Evolutionary conservation across 2,797 vertebrate genomes (phyloP).

Genomic region (Psittacula echo): DNA sequence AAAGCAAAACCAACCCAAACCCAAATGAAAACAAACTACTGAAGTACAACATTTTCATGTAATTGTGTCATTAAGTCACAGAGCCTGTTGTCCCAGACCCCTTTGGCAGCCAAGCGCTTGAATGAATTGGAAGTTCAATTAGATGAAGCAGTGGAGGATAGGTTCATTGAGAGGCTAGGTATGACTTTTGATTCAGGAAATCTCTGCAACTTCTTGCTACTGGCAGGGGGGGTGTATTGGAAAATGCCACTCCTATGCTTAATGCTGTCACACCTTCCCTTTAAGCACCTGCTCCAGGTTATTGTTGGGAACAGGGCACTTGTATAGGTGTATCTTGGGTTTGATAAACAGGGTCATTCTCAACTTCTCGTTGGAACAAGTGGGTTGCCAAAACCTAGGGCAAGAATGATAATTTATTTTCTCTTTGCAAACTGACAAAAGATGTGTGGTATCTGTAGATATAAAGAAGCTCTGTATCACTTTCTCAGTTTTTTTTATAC

Average conservation of each 20-base stretch:
- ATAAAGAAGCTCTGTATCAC: neutral
- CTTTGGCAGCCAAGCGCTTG: rapidly evolving
- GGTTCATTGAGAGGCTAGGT: neutral
- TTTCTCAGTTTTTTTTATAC: neutral
- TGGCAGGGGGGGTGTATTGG: neutral
- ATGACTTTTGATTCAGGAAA: neutral
- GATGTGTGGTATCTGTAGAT: rapidly evolving
- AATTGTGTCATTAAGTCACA: neutral
- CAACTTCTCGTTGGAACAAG: neutral
- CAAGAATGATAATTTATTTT: neutral
- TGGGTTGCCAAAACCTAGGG: neutral
- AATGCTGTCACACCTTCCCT: neutral
- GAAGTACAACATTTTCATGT: neutral
- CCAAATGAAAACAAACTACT: neutral
- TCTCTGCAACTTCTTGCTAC: neutral
- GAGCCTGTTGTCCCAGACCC: neutral
- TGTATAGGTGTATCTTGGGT: neutral
- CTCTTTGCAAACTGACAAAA: neutral
- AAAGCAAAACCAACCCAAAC: neutral
- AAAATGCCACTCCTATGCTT: neutral
- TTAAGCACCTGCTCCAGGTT: neutral
- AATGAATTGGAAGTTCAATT: neutral
- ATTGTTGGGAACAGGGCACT: neutral
- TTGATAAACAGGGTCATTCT: neutral
- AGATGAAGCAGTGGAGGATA: neutral